Evolutionary conservation across 2,113 vertebrate species (phyloP).

Genomic region (Clarias batrachus): DNA sequence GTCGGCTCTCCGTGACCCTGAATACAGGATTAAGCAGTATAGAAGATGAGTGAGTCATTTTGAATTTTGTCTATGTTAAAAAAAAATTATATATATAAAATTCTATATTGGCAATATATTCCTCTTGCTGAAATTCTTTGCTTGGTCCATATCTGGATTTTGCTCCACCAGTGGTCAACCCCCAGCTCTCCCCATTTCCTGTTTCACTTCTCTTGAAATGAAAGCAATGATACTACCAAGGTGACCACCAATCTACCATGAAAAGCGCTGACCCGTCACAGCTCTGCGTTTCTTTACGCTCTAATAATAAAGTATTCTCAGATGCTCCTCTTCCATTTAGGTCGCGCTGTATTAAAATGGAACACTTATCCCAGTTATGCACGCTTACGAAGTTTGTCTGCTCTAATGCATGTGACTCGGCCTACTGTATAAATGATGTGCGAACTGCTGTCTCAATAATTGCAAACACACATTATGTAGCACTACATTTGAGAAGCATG

Average conservation of each 20-base stretch:
- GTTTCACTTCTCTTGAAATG: neutral
- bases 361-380: neutral
- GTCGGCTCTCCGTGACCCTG: too few species aligned
- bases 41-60: too few species aligned
- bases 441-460: neutral
- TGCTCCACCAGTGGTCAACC: neutral
- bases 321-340: slow-evolving; percentile 5
- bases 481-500: neutral
- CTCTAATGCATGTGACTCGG: neutral
- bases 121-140: neutral
- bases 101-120: neutral
- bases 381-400: neutral
- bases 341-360: neutral
- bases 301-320: slow-evolving; percentile 27
- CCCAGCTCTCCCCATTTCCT: neutral
- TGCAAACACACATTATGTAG: neutral
- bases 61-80: neutral
- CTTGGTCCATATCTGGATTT: neutral
- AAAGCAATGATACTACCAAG: neutral
- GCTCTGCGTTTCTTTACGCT: neutral
- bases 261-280: slow-evolving; percentile 6
- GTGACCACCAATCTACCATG: neutral
- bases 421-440: neutral
- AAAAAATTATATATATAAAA: too few species aligned
- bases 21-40: too few species aligned